phyloP scores from a whole-genome alignment of 1,140 invertebrate genomes.

The Drosophila ironensis region DNA sequence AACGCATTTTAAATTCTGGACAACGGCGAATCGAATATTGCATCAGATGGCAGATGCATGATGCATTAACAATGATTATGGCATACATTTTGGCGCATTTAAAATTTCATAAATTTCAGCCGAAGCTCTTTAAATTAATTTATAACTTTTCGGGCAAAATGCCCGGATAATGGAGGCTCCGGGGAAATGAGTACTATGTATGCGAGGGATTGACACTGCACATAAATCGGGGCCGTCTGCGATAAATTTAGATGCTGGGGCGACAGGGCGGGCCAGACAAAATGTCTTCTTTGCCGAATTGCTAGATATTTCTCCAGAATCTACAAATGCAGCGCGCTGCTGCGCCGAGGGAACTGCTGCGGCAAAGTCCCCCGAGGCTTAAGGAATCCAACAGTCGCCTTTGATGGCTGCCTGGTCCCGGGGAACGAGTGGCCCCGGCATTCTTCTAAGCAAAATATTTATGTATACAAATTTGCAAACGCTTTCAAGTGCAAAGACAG shows the following conservation, averaged over 20 bases:
- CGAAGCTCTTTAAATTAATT: conserved; percentile 19
- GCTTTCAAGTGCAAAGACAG: conserved; percentile 26
- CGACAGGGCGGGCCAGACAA: conserved; percentile 35
- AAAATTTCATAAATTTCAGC: conserved; percentile 45
- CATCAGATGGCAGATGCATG: conserved; percentile 18
- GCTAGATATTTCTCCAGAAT: conserved; percentile 37
- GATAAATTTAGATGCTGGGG: conserved; percentile 58
- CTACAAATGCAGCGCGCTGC: conserved; percentile 32
- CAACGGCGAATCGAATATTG: background rate
- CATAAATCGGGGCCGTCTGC: conserved; percentile 58
- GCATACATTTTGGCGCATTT: conserved; percentile 33
- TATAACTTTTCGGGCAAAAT: conserved; percentile 3
- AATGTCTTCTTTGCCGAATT: conserved; percentile 26
- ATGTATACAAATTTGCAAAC: conserved; percentile 12
- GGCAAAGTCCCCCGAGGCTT: conserved; percentile 28
- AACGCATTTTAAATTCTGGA: conserved; percentile 35
- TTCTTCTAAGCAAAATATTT: conserved; percentile 16
- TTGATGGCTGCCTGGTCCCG: conserved; percentile 19
- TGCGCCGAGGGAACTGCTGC: conserved; percentile 21
- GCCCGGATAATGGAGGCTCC: too few species aligned
- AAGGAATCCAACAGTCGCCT: conserved; percentile 20
- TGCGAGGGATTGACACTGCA: conserved; percentile 13
- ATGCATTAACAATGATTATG: conserved; percentile 48
- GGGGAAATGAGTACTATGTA: background rate
- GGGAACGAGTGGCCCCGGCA: background rate